Percentiles rank a stretch among this genome's conserved stretches.
These are phyloP conservation scores for Chironomus riparius DNA, from an alignment of 2,888 invertebrate genomes.

Conservation along the genomic window DNA sequence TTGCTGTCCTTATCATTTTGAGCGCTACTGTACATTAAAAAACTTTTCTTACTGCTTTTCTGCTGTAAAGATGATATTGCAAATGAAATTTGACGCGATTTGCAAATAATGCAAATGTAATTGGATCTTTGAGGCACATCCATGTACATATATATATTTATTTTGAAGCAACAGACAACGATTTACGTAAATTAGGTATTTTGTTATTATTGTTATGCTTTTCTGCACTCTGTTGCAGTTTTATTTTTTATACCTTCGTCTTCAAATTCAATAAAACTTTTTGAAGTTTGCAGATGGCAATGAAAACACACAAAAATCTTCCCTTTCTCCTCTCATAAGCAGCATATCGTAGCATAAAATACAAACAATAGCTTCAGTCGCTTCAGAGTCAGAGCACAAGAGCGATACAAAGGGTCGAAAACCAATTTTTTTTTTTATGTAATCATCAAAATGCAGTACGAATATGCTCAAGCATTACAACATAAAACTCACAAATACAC, in stretches of 20 bases:
- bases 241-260: background rate
- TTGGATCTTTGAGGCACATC: background rate
- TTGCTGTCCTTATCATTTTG: no score
- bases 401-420: background rate
- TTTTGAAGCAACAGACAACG: background rate
- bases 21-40: no score
- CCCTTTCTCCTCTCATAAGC: background rate
- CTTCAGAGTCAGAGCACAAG: background rate
- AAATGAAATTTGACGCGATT: background rate
- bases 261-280: background rate
- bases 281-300: conserved; percentile 11
- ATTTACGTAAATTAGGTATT: background rate
- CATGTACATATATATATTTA: background rate
- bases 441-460: conserved; percentile 15
- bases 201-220: background rate
- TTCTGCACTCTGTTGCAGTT: conserved; percentile 7
- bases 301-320: background rate
- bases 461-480: conserved; percentile 23
- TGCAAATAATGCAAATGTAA: background rate
- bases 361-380: background rate
- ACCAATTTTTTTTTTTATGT: conserved; percentile 21
- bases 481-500: background rate
- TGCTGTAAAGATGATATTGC: background rate
- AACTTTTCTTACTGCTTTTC: no score
- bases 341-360: no score